Evolutionary conservation across 2,113 vertebrate species (phyloP), one percentile per base, ranked within the genome.

Genomic region (Amblyornis subalaris): DNA sequence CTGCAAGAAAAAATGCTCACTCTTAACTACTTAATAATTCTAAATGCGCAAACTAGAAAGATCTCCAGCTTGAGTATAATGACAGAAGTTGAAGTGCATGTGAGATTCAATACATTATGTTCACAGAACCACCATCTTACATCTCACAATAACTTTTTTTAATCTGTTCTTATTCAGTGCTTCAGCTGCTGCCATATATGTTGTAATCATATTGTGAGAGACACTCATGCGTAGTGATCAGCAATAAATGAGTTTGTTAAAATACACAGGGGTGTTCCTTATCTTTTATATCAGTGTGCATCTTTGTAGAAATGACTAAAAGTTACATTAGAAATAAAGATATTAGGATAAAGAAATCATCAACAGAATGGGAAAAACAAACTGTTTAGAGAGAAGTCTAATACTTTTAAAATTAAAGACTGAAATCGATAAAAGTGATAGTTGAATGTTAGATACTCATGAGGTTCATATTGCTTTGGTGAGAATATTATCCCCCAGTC

Each of bases 231-330:
- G 13, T 21, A 81, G 6, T 25, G 14, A 45, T 15, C 22, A 73
- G 40, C 7, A 65, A 51, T 33, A 88, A 71, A n/a, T 35, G 64
- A 38, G 10, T 62, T 45, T 38, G 3, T 47, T 40, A 55, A 83
- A 79, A 83, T 22, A 24, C 6, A 18, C 10, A 40, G 2, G 4
- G 0, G 0, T 50, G 2, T 19, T 48, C 38, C 7, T 55, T 14
- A 25, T 23, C 4, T 58, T 75, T 78, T 61, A 7, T 18, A 62
- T 81, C 15, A 62, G 4, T 54, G 4, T 57, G 2, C 5, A 21
- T 44, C 17, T 57, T 50, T 73, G 18, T 38, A 93, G 62, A 78
- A 93, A 74, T 42, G 6, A 35, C 5, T 78, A 81, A 87, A 73
- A 42, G 25, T 29, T 47, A 54, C 8, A 42, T 24, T 62, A 65